A percentile compares a stretch with the other conserved stretches of the same genome.
phyloP scores from a whole-genome alignment of 2,113 vertebrate species.

The Oryctolagus cuniculus region DNA sequence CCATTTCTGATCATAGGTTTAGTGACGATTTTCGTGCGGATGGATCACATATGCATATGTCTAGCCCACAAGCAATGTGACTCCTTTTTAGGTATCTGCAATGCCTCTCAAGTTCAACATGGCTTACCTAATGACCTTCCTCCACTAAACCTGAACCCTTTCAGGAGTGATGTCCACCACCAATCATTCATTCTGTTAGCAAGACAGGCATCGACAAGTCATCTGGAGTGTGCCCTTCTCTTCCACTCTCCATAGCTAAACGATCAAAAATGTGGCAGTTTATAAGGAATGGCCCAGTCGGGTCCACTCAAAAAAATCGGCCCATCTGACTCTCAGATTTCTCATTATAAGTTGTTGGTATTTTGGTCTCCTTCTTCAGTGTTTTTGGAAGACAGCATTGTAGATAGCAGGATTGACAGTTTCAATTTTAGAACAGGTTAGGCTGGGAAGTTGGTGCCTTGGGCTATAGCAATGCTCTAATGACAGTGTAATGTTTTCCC shows the following conservation, averaged over 20 bases:
- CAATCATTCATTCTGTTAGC: background rate
- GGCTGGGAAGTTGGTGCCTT: background rate
- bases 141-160: background rate
- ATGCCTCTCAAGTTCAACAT: background rate
- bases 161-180: background rate
- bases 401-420: background rate
- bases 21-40: background rate
- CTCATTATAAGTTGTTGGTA: background rate
- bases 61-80: background rate
- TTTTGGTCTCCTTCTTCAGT: constrained; percentile 14
- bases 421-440: background rate
- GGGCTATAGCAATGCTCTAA: background rate
- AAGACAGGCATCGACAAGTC: background rate
- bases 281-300: background rate
- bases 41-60: background rate
- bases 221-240: background rate
- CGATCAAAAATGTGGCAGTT: background rate
- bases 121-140: background rate
- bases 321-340: background rate
- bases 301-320: background rate
- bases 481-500: background rate
- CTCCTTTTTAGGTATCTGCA: background rate
- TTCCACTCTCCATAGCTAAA: background rate
- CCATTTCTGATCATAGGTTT: background rate
- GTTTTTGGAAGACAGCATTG: background rate